A percentile compares a stretch with the other conserved stretches of the same genome.
These are phyloP conservation scores for Chrysomela aeneicollis DNA, from an alignment of 2,888 invertebrate genomes.

Conservation along the genomic window DNA sequence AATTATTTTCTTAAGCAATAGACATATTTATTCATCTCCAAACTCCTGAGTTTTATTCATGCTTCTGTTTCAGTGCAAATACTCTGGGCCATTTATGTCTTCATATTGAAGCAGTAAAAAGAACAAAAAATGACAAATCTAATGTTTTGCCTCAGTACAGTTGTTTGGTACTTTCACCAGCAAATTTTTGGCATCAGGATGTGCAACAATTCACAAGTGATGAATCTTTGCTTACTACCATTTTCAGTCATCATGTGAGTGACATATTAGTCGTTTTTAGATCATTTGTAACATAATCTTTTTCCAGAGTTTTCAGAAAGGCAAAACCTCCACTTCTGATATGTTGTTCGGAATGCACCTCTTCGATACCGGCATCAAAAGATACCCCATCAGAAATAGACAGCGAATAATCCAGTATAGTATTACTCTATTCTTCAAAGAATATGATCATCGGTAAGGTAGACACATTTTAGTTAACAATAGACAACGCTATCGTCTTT, in stretches of 20 bases:
- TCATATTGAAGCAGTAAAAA: conserved; percentile 82
- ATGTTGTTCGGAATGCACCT: conserved; percentile 92
- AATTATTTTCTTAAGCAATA: no score
- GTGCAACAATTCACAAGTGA: conserved; percentile 81
- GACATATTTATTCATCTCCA: no score
- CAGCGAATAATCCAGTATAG: conserved; percentile 90
- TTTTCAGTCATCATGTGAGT: conserved; percentile 83
- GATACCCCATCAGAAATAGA: conserved; percentile 84
- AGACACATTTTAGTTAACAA: neutral
- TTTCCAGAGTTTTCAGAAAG: conserved; percentile 78
- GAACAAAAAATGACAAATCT: conserved; percentile 60
- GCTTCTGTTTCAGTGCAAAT: conserved; percentile 66
- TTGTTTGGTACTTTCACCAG: conserved; percentile 91
- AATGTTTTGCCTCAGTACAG: conserved; percentile 86
- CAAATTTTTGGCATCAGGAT: conserved; percentile 92
- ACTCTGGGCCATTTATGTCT: conserved; percentile 84
- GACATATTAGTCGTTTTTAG: neutral
- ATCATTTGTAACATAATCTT: neutral
- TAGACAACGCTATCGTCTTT: neutral
- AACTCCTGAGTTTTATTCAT: conserved; percentile 22
- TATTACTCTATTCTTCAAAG: conserved; percentile 84
- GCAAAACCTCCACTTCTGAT: conserved; percentile 85
- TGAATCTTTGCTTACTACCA: conserved; percentile 79
- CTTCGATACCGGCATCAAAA: conserved; percentile 88
- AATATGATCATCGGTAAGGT: conserved; percentile 78